These are phyloP conservation scores for Drosophila multiciliata DNA, from an alignment of 2,888 invertebrate species.

Conservation along the genomic window DNA sequence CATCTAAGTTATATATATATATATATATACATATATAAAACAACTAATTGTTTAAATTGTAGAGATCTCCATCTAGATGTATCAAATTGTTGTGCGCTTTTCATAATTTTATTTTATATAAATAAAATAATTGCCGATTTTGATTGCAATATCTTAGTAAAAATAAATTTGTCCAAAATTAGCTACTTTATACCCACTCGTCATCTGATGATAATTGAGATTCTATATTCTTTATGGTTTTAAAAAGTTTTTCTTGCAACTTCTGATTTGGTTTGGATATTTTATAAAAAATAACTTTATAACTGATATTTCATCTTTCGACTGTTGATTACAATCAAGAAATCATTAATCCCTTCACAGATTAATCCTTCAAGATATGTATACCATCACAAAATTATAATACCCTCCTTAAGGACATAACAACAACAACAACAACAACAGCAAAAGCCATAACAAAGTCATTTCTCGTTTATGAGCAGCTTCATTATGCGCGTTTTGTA, in stretches of 20 bases:
- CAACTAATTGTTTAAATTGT: background rate
- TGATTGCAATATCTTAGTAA: background rate
- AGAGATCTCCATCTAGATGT: no score
- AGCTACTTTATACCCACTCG: no score
- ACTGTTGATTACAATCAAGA: background rate
- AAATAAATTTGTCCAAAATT: background rate
- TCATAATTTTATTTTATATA: background rate
- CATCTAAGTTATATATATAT: background rate
- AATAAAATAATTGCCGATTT: background rate
- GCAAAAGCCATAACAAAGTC: slow-evolving; percentile 36
- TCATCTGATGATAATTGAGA: background rate
- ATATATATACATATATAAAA: no score
- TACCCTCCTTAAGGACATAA: background rate
- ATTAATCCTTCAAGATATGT: background rate
- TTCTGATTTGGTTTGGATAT: background rate
- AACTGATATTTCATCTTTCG: background rate
- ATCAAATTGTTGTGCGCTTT: background rate
- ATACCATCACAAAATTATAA: background rate
- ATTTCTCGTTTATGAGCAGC: slow-evolving; percentile 68
- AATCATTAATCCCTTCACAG: background rate
- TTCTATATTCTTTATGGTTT: background rate
- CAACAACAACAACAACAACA: slow-evolving; percentile 14
- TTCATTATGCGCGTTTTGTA: slow-evolving; percentile 74
- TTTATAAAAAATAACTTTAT: background rate
- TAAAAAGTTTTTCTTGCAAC: background rate